Evolutionary conservation across 2,888 invertebrate genomes (phyloP).

Genomic region (Cantharis rufa): DNA sequence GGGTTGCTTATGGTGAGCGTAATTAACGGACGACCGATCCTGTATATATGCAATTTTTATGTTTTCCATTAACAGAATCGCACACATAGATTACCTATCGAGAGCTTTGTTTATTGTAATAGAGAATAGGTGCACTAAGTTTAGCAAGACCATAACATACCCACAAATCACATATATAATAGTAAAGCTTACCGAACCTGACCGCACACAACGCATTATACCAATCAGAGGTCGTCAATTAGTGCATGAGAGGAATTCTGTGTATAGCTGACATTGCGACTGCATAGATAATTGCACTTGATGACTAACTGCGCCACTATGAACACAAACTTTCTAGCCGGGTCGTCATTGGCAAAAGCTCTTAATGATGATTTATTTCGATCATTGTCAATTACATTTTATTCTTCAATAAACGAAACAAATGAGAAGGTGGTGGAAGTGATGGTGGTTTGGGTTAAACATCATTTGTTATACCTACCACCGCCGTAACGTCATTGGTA

Average conservation of each 20-base stretch:
- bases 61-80: neutral
- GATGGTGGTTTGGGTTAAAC: constrained; percentile 6
- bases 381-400: constrained; percentile 11
- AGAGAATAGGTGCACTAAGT: constrained; percentile 4
- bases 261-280: constrained; percentile 35
- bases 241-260: constrained; percentile 40
- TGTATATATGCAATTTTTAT: neutral
- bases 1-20: neutral
- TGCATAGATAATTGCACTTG: constrained; percentile 36
- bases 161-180: constrained; percentile 27
- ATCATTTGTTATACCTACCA: constrained; percentile 17
- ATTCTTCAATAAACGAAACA: constrained; percentile 10
- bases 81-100: neutral
- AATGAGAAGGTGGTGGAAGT: constrained; percentile 8
- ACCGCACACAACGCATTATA: constrained; percentile 34
- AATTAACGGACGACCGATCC: neutral
- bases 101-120: constrained; percentile 5
- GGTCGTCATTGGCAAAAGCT: constrained; percentile 12
- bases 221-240: constrained; percentile 41
- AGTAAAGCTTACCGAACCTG: constrained; percentile 15
- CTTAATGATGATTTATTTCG: constrained; percentile 22
- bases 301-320: constrained; percentile 22
- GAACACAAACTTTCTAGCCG: constrained; percentile 1
- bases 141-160: constrained; percentile 10
- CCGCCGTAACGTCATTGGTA: constrained; percentile 13